Percentiles rank a stretch among this genome's conserved stretches.
phyloP scores from a whole-genome alignment of 2,797 vertebrate species.

The Rhinella marina region DNA sequence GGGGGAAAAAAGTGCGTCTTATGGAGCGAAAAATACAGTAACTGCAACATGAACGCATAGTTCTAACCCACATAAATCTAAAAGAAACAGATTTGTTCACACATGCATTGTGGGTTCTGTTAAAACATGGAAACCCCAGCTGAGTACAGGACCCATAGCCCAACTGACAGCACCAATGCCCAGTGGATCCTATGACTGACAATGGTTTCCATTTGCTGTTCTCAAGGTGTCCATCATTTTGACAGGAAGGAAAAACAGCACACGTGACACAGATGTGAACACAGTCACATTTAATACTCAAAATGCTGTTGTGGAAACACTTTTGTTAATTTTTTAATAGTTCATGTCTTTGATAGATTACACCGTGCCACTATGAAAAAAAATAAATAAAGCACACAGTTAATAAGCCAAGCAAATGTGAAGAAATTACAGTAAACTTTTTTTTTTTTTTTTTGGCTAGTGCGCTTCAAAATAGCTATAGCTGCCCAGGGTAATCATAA shows the following conservation, averaged over 20 bases:
- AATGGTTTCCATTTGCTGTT: not conserved
- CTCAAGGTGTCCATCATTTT: not conserved
- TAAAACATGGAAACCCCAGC: too few relatives aligned
- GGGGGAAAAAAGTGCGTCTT: too few relatives aligned
- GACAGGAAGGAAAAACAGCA: not conserved
- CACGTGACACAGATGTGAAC: not conserved
- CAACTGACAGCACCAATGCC: too few relatives aligned
- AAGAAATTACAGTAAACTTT: not conserved
- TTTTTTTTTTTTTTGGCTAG: not conserved
- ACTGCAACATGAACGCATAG: too few relatives aligned
- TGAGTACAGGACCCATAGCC: too few relatives aligned
- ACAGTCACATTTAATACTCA: not conserved
- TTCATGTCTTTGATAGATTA: not conserved
- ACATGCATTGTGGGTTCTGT: too few relatives aligned
- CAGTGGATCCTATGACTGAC: not conserved
- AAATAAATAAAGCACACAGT: not conserved
- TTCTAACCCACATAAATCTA: too few relatives aligned
- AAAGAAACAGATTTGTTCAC: too few relatives aligned
- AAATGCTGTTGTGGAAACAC: not conserved
- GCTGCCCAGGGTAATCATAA: constrained; percentile 42
- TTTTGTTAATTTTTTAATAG: too few relatives aligned
- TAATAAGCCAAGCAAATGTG: not conserved
- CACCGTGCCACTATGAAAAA: not conserved
- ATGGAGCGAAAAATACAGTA: too few relatives aligned
- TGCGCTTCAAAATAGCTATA: constrained; percentile 7